Evolutionary conservation across 1,140 invertebrate genomes (phyloP).

Genomic region (Rhagoletis zephyria): DNA sequence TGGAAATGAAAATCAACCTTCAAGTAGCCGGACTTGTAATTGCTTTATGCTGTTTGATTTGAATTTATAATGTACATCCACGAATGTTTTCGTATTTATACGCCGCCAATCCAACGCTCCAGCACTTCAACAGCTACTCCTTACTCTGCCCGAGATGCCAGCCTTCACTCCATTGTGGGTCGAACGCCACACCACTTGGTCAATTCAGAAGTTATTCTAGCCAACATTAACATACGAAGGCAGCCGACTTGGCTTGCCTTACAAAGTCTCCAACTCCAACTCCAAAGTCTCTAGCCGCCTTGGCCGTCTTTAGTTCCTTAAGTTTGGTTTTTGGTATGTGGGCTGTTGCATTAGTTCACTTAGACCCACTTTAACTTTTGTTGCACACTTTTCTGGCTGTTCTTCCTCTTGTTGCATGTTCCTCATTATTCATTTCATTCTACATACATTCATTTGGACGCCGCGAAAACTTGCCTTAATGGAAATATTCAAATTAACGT

Average conservation of each 20-base stretch:
- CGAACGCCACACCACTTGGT: neutral
- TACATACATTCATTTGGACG: conserved; percentile 21
- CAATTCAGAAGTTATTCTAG: neutral
- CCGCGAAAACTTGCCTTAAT: conserved; percentile 42
- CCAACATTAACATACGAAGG: neutral
- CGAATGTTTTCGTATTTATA: neutral
- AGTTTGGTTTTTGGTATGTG: neutral
- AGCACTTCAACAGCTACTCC: conserved; percentile 21
- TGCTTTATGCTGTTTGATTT: conserved; percentile 50
- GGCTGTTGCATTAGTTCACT: neutral
- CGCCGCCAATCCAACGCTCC: neutral
- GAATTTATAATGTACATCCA: conserved; percentile 8
- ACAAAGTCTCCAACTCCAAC: neutral
- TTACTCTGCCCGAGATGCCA: neutral
- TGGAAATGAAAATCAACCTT: neutral
- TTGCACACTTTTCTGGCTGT: neutral
- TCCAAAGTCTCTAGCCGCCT: conserved; percentile 12
- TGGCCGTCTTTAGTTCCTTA: neutral
- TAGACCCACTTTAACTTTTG: neutral
- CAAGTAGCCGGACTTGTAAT: conserved; percentile 12
- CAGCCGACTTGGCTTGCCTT: neutral
- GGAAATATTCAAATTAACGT: conserved; percentile 52
- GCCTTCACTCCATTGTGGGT: neutral
- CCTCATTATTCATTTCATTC: conserved; percentile 17
- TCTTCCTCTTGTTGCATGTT: neutral